Base-by-base conservation (phyloP, 2,797 vertebrate genomes). In the Parambassis ranga region DNA sequence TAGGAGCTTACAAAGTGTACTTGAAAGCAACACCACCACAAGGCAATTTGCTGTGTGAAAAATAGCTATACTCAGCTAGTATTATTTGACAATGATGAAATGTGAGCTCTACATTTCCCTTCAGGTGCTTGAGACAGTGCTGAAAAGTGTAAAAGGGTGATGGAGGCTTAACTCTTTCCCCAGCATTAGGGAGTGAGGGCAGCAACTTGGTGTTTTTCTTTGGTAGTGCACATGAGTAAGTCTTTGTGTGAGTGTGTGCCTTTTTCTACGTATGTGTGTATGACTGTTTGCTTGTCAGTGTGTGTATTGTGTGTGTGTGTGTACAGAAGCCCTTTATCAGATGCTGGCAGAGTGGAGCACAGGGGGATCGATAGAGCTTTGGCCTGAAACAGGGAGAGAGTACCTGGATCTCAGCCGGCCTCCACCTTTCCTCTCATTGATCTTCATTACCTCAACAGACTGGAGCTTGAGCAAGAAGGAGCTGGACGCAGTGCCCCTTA, bases 361-460 rank as follows among this genome's bases (percentile, higher is more conserved):
- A 57, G 80, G 78, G 72, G 81, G 86, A 93, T 93, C 92, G 73
- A 92, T 93, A 91, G 82, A 82, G 80, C 86, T 88, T 90, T 91
- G 87, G 86, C 81, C 89, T 84, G 85, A 83, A 85, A 89, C 89
- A 85, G 82, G 76, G 86, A 92, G 89, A 91, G 87, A 87, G 85
- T 89, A 89, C 83, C 90, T 91, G 89, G 88, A 89, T 88, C 85
- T 86, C 65, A 77, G 90, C 87, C 77, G 81, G 77, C 79, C 86
- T 84, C 86, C 75, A 84, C 87, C 79, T 78, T 86, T 83, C 83
- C 81, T 90, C 84, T 86, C 89, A 92, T 92, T 92, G 91, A 92
- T 92, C 91, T 90, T 92, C 90, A 91, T 92, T 91, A 92, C 83
- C 82, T 84, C 58, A 67, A 76, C 75, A 84, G 81, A 86, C 81